Conservation (phyloP, 2,888 invertebrate genomes). For the Gisinianus flammeolus region DNA sequence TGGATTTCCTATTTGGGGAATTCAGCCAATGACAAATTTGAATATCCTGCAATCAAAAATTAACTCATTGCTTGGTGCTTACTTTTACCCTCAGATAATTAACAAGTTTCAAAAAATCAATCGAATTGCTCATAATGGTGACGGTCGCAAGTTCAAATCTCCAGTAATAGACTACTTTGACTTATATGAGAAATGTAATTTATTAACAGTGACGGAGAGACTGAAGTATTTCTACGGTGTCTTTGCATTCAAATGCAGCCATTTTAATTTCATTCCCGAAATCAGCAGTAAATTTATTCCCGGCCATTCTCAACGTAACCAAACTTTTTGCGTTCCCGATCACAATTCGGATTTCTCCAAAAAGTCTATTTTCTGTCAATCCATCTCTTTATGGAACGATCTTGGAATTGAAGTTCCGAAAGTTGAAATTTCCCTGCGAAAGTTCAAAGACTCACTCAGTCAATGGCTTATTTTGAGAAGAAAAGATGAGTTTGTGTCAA, state of each 20-base stretch:
- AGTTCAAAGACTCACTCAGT: no score
- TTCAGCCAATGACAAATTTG: background rate
- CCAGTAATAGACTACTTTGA: background rate
- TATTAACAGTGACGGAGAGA: background rate
- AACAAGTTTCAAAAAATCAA: background rate
- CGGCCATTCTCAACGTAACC: background rate
- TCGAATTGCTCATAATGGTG: background rate
- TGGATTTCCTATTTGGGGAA: conserved; percentile 9
- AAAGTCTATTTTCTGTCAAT: background rate
- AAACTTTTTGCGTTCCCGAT: background rate
- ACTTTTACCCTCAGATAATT: background rate
- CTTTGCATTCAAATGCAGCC: background rate
- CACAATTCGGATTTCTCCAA: background rate
- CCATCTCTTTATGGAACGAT: background rate
- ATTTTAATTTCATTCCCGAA: background rate
- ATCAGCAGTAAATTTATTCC: background rate
- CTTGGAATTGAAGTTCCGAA: background rate
- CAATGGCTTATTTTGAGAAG: no score
- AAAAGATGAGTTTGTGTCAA: no score
- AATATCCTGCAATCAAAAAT: conserved; percentile 9
- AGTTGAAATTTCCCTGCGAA: no score
- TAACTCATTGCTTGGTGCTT: background rate
- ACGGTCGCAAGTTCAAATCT: background rate
- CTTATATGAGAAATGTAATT: background rate
- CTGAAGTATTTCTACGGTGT: background rate